Evolutionary conservation across 2,888 invertebrate species (phyloP).

Genomic region (Hirtodrosophila cameraria): DNA sequence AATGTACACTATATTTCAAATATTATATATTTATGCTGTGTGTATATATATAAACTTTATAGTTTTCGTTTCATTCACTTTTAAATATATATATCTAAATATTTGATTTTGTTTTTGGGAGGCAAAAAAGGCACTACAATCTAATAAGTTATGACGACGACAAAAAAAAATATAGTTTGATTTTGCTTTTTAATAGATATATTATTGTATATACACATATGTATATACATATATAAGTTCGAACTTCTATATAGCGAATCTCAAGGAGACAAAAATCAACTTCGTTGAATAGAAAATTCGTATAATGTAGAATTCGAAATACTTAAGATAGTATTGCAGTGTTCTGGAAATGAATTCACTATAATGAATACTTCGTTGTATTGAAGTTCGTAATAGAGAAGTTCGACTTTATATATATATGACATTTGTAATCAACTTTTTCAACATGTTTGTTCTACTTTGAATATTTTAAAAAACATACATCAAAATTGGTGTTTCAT

Average conservation of each 20-base stretch:
- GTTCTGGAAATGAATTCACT: no score
- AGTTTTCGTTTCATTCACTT: constrained; percentile 50
- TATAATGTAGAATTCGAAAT: no score
- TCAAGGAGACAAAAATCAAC: no score
- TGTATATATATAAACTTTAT: constrained; percentile 56
- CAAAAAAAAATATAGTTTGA: constrained; percentile 39
- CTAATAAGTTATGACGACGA: constrained; percentile 75
- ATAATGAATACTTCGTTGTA: no score
- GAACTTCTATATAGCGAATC: no score
- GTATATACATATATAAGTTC: constrained; percentile 22
- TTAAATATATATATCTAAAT: constrained; percentile 32
- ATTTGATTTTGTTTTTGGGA: constrained; percentile 54
- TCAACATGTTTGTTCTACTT: constrained; percentile 28
- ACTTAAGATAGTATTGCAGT: no score
- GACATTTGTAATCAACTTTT: constrained; percentile 21
- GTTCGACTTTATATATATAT: constrained; percentile 20
- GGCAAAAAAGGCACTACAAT: constrained; percentile 82
- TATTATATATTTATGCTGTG: constrained; percentile 14
- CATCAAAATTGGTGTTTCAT: constrained; percentile 70
- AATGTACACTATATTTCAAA: constrained; percentile 33
- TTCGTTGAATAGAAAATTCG: no score
- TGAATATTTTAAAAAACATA: constrained; percentile 40
- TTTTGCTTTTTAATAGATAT: constrained; percentile 36
- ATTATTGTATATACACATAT: constrained; percentile 31
- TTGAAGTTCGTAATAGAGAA: no score